Conservation (phyloP, 2,797 vertebrate species). For the Scyliorhinus canicula region DNA sequence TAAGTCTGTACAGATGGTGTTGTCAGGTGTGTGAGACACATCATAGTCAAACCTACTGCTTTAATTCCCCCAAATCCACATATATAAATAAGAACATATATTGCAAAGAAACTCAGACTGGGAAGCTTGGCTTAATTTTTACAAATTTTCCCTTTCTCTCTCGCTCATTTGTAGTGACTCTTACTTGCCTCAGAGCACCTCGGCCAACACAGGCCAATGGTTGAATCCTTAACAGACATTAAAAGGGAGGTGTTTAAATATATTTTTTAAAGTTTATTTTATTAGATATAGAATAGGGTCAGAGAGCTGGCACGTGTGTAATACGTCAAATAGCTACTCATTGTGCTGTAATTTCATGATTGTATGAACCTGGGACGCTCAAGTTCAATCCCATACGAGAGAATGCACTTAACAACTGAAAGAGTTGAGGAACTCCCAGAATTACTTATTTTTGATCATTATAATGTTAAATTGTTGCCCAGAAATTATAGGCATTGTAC, state of each 20-base stretch:
- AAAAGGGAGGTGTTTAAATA: neutral
- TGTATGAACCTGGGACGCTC: neutral
- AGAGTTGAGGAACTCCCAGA: neutral
- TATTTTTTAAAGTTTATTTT: neutral
- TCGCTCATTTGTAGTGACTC: neutral
- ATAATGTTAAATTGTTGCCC: neutral
- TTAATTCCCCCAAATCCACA: neutral
- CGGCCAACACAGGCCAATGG: neutral
- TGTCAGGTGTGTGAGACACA: neutral
- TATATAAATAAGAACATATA: neutral
- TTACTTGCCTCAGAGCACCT: neutral
- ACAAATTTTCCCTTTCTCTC: neutral
- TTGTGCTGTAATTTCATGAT: neutral
- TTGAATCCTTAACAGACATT: neutral
- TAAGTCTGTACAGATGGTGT: neutral
- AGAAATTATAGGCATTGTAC: neutral
- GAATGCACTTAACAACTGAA: neutral
- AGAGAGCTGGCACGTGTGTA: neutral
- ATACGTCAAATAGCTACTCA: neutral
- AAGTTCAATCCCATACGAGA: neutral
- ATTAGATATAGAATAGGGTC: neutral
- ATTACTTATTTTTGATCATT: neutral
- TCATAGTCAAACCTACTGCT: neutral
- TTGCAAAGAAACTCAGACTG: neutral
- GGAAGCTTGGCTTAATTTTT: neutral